Conservation (phyloP, 2,888 invertebrate species). For the Serripes groenlandicus region DNA sequence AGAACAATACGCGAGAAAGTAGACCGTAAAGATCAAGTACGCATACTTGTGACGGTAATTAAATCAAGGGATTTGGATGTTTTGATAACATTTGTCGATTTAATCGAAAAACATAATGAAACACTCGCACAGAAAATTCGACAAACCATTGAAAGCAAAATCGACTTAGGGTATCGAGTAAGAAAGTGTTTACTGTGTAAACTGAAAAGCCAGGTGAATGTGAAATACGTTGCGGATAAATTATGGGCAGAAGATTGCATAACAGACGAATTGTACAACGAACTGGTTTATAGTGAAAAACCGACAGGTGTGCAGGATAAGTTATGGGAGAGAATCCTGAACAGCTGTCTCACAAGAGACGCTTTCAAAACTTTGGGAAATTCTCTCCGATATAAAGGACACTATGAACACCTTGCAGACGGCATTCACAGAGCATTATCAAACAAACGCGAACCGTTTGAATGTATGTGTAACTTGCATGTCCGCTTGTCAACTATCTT, state of each 20-base stretch:
- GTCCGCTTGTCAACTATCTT: neutral
- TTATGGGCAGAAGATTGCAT: neutral
- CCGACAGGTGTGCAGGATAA: neutral
- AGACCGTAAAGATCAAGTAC: slow-evolving; percentile 9
- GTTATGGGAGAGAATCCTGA: neutral
- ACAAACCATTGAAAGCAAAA: neutral
- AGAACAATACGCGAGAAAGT: neutral
- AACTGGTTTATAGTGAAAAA: neutral
- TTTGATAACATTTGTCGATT: neutral
- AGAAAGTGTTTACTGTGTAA: neutral
- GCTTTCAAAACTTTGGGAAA: neutral
- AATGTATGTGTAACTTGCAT: neutral
- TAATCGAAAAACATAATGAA: neutral
- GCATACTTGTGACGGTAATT: neutral
- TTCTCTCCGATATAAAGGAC: neutral
- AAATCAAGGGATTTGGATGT: neutral
- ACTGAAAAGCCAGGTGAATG: neutral
- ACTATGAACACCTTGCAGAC: neutral
- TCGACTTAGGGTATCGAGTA: too few relatives aligned
- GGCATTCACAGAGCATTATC: neutral
- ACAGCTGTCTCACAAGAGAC: neutral
- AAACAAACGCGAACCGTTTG: neutral
- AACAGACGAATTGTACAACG: neutral
- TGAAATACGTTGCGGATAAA: slow-evolving; percentile 3
- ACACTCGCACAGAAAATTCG: neutral